Conservation (phyloP, 2,797 vertebrate genomes). For the Erethizon dorsatum region DNA sequence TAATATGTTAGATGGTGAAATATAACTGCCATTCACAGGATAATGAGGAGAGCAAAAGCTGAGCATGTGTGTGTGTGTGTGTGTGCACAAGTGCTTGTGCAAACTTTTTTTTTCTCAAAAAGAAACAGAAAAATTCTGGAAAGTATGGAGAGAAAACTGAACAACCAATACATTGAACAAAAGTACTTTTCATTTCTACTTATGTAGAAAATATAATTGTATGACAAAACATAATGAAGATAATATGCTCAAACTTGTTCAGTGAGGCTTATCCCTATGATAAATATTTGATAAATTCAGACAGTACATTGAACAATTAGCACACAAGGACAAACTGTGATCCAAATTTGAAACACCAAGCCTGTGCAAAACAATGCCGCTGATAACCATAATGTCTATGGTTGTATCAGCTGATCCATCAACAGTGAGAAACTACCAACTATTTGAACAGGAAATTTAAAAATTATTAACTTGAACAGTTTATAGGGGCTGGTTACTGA, state of each 20-base stretch:
- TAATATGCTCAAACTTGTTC: not conserved
- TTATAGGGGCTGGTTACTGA: not conserved
- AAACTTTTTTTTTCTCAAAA: not conserved
- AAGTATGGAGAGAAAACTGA: slow-evolving; percentile 7
- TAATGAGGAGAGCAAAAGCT: not conserved
- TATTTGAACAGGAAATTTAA: not conserved
- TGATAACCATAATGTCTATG: not conserved
- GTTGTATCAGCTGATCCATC: not conserved
- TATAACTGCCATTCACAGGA: not conserved
- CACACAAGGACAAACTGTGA: not conserved
- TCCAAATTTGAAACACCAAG: not conserved
- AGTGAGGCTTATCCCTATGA: not conserved
- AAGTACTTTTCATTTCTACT: not conserved
- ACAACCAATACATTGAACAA: not conserved
- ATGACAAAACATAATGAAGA: not conserved
- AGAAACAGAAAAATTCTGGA: not conserved
- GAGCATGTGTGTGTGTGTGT: not conserved
- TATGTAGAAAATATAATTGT: not conserved
- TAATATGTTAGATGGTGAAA: not conserved
- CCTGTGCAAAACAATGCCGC: not conserved
- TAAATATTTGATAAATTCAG: not conserved
- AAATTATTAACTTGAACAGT: not conserved
- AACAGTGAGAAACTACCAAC: not conserved
- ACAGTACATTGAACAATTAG: not conserved
- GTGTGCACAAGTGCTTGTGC: not conserved